Evolutionary conservation across 2,888 invertebrate species (phyloP).

Genomic region (Drosophila tripunctata): DNA sequence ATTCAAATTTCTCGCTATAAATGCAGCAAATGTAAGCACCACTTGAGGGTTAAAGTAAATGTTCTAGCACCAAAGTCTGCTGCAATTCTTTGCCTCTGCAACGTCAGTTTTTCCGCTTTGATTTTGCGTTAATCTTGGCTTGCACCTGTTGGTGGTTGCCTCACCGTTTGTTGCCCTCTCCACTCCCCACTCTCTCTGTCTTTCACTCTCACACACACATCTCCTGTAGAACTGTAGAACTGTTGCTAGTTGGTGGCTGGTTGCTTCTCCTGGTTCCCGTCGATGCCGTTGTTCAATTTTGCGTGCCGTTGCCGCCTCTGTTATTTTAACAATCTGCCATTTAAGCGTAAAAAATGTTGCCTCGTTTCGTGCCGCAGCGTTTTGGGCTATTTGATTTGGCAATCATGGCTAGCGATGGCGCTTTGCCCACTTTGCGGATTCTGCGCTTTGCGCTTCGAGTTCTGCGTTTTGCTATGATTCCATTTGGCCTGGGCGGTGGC

Average conservation of each 20-base stretch:
- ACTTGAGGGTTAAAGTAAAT: slow-evolving; percentile 55
- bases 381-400: slow-evolving; percentile 78
- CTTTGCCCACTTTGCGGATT: slow-evolving; percentile 54
- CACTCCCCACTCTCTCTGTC: background rate
- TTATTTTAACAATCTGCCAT: slow-evolving; percentile 80
- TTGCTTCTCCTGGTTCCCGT: slow-evolving; percentile 46
- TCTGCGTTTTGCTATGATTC: slow-evolving; percentile 56
- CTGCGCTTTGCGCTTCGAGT: slow-evolving; percentile 65
- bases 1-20: background rate
- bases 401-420: slow-evolving; percentile 72
- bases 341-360: slow-evolving; percentile 81
- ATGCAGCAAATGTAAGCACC: background rate
- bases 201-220: background rate
- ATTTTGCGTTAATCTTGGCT: slow-evolving; percentile 76
- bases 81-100: slow-evolving; percentile 32
- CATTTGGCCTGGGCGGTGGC: slow-evolving; percentile 53
- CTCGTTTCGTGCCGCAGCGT: slow-evolving; percentile 78
- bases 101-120: slow-evolving; percentile 72
- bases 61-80: slow-evolving; percentile 49
- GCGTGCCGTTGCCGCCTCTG: slow-evolving; percentile 79
- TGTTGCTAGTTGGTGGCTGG: slow-evolving; percentile 6
- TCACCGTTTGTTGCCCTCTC: background rate
- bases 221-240: background rate
- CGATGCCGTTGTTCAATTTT: slow-evolving; percentile 78
- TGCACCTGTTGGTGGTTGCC: slow-evolving; percentile 67